Conservation (phyloP, 2,888 invertebrate genomes). For the Boloria euphrosyne region DNA sequence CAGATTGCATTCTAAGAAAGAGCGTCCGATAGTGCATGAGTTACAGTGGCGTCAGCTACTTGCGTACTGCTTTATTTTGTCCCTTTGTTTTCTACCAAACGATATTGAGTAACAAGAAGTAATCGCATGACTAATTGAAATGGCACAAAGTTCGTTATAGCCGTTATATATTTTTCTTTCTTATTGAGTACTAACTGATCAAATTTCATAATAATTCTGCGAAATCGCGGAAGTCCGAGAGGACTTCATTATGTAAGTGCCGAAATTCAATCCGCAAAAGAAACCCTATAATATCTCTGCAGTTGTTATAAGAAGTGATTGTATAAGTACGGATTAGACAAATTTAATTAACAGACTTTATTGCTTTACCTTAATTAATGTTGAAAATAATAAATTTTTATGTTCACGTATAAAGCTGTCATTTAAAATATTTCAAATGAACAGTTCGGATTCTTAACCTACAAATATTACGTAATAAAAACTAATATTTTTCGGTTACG, state of each 20-base stretch:
- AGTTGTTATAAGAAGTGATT: slow-evolving; percentile 15
- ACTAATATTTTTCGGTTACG: slow-evolving; percentile 15
- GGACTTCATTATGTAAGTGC: slow-evolving; percentile 28
- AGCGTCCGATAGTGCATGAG: slow-evolving; percentile 59
- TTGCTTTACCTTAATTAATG: neutral
- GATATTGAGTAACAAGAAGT: slow-evolving; percentile 68
- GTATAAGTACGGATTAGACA: slow-evolving; percentile 27
- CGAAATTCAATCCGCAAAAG: slow-evolving; percentile 24
- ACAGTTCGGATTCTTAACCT: slow-evolving; percentile 9
- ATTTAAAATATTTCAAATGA: neutral
- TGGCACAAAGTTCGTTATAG: slow-evolving; percentile 57
- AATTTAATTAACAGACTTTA: slow-evolving; percentile 19
- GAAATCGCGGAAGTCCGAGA: slow-evolving; percentile 26
- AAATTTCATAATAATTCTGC: slow-evolving; percentile 27
- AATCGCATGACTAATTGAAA: slow-evolving; percentile 68
- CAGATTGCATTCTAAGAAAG: slow-evolving; percentile 74
- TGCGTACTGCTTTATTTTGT: slow-evolving; percentile 56
- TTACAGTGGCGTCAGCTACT: slow-evolving; percentile 62
- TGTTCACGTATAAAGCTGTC: neutral
- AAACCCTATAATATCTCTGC: slow-evolving; percentile 23
- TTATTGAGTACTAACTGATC: slow-evolving; percentile 20
- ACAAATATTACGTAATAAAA: neutral
- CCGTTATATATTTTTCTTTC: slow-evolving; percentile 43
- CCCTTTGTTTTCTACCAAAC: slow-evolving; percentile 43
- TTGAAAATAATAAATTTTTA: neutral